A percentile compares a stretch with the other conserved stretches of the same genome.
Conservation (phyloP, 2,888 invertebrate genomes). For the Rhyacophila evoluta region DNA sequence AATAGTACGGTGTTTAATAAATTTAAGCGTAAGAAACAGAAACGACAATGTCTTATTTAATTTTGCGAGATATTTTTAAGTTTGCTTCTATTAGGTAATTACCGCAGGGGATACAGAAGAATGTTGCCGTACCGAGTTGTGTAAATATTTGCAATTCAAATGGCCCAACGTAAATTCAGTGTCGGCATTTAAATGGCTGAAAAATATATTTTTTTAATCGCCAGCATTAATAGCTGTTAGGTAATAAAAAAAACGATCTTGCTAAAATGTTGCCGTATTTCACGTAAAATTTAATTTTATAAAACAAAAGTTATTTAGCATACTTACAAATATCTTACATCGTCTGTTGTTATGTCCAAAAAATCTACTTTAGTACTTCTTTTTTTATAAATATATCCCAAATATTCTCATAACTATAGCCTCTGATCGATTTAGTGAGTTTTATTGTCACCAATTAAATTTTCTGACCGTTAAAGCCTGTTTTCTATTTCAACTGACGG, state of each 20-base stretch:
- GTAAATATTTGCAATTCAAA: conserved; percentile 24
- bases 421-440: no score
- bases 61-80: neutral
- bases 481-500: no score
- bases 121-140: neutral
- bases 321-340: no score
- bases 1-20: neutral
- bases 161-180: neutral
- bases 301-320: no score
- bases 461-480: no score
- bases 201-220: neutral
- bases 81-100: neutral
- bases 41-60: neutral
- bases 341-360: no score
- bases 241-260: neutral
- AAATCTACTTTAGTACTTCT: no score
- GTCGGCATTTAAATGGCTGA: neutral
- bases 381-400: no score
- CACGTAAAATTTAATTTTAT: no score
- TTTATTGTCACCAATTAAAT: no score
- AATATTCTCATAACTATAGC: no score
- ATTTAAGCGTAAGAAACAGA: neutral
- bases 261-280: no score
- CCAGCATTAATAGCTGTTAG: neutral
- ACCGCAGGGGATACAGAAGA: neutral